Conservation (phyloP, 2,797 vertebrate genomes). For the Pelobates cultripes region DNA sequence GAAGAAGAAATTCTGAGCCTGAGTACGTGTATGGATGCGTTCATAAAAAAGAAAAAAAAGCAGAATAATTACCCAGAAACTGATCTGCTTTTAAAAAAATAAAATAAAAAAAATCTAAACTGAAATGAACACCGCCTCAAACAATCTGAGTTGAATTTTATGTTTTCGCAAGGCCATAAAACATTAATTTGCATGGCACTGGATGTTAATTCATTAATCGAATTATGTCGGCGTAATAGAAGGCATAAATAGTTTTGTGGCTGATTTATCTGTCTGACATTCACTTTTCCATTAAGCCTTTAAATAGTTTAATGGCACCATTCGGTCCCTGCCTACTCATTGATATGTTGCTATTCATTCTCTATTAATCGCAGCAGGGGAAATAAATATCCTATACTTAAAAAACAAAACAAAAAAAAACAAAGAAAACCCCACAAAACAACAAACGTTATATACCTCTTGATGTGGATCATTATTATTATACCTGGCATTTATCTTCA, state of each 20-base stretch:
- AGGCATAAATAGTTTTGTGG: conserved; percentile 52
- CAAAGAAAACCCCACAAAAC: too few species aligned
- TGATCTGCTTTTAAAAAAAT: too few species aligned
- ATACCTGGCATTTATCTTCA: too few species aligned
- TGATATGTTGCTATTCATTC: conserved; percentile 22
- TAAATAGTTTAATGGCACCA: conserved; percentile 58
- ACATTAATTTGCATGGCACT: conserved; percentile 52
- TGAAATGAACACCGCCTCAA: conserved; percentile 13
- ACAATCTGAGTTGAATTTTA: conserved; percentile 25
- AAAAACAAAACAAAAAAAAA: neutral
- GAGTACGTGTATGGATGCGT: conserved; percentile 13
- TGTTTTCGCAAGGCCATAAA: conserved; percentile 28
- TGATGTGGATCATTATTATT: too few species aligned
- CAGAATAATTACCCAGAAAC: conserved; percentile 17
- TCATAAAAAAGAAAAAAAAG: conserved; percentile 39
- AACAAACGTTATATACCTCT: too few species aligned
- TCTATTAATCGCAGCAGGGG: conserved; percentile 35
- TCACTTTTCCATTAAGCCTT: conserved; percentile 56
- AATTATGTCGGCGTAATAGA: conserved; percentile 50
- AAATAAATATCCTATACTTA: neutral
- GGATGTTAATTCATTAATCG: conserved; percentile 57
- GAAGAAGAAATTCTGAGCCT: neutral
- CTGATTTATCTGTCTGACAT: conserved; percentile 57
- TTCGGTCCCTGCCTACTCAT: conserved; percentile 19
- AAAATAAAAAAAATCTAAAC: too few species aligned